Evolutionary conservation across 1,140 invertebrate genomes (phyloP), one percentile per base, ranked within the genome.

Genomic region (Drosophila tani): DNA sequence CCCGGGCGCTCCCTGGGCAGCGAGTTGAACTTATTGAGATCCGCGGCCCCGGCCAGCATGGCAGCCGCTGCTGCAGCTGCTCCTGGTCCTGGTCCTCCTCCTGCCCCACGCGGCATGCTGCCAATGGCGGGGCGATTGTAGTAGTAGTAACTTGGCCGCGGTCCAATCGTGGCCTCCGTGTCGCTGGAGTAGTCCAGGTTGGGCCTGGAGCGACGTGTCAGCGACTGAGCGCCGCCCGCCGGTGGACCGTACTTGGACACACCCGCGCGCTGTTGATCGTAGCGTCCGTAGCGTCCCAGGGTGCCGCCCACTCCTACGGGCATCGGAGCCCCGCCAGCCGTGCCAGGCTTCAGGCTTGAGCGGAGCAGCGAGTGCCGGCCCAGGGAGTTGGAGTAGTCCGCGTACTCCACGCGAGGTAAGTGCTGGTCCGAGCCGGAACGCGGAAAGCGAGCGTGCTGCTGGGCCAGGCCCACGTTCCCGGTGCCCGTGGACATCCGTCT

Each of bases 101-200:
- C 94, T 93, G 82, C 93, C 90, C 79, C 95, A 38, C 93, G 83
- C 24, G 93, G 91, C 82, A 93, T 92, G 62, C 93, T 93, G 76
- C 93, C 94, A 40, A 94, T 92, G 62, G 94, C 94, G 59, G 91
- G 92, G 15, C 92, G 60, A 56, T 93, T 95, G 82, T 96, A 96
- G 88, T 96, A 97, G 84, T 97, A 97, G 90, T 97, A 97, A 41
- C 95, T 96, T 43, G 96, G 95, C 67, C 96, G 94, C 17, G 96
- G 95, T 17, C 96, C 96, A 69, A 96, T 96, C 0, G 96, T 96
- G 2, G 97, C 97, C 94, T 99, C 98, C 0, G 98, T 99, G 91
- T 99, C 98, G 15, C 98, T 99, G 38, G 97, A 97, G 92, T 98
- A 98, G 93, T 98, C 97, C 75, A 98, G 93, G 49, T 96, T 96